Evolutionary conservation across 2,888 invertebrate species (phyloP).

Genomic region (Campopleginae sp.): DNA sequence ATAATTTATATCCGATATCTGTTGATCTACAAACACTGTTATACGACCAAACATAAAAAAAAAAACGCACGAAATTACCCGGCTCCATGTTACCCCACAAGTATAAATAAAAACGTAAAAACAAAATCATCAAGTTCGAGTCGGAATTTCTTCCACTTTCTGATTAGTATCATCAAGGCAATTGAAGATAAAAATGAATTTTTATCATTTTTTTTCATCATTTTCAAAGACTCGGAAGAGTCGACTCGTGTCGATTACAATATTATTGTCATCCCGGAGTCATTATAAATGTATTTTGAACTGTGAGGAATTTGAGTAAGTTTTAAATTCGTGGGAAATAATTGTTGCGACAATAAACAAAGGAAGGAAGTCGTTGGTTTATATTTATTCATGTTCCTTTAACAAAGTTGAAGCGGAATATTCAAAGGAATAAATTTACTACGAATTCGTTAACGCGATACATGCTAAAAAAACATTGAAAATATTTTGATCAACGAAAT

Average conservation of each 20-base stretch:
- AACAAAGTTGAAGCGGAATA: neutral
- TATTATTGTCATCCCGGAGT: neutral
- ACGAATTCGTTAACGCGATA: neutral
- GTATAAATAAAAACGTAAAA: neutral
- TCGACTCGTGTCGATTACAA: neutral
- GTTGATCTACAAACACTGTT: constrained; percentile 5
- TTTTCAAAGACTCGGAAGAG: neutral
- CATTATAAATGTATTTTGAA: neutral
- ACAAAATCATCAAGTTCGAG: neutral
- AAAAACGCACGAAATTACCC: neutral
- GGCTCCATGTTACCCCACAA: neutral
- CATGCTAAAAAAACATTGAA: neutral
- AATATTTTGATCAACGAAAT: neutral
- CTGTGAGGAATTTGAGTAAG: neutral
- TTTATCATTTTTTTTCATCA: neutral
- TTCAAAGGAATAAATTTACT: neutral
- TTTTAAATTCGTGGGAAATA: neutral
- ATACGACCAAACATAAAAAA: constrained; percentile 10
- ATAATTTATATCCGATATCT: constrained; percentile 11
- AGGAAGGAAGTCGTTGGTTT: neutral
- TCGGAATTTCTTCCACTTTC: neutral
- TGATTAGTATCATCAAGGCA: neutral
- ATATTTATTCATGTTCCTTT: neutral
- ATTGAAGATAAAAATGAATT: neutral
- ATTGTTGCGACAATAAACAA: neutral